A percentile compares a stretch with the other conserved stretches of the same genome.
phyloP scores from a whole-genome alignment of 2,888 invertebrate species.

The Phengaris alcon region DNA sequence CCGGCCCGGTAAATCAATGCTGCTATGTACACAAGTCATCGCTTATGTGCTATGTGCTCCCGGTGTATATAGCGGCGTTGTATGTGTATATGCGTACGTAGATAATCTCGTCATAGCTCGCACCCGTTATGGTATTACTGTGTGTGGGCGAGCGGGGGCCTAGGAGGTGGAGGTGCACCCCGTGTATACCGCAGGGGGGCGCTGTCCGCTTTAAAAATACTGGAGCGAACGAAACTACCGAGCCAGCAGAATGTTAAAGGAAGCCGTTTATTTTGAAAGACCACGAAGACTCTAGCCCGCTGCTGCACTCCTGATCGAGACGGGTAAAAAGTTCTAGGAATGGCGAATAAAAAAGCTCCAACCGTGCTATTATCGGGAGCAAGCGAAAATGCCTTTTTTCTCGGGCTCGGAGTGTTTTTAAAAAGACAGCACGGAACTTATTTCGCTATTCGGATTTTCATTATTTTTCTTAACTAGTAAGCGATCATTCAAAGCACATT shows the following conservation, averaged over 20 bases:
- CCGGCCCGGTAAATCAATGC: conserved; percentile 74
- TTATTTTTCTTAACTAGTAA: conserved; percentile 26
- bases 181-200: conserved; percentile 67
- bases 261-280: conserved; percentile 73
- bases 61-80: conserved; percentile 65
- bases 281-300: conserved; percentile 50
- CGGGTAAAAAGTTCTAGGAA: conserved; percentile 57
- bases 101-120: conserved; percentile 79
- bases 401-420: conserved; percentile 44
- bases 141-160: conserved; percentile 55
- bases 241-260: conserved; percentile 65
- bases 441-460: conserved; percentile 40
- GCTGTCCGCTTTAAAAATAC: conserved; percentile 78
- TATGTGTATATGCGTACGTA: conserved; percentile 70
- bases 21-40: conserved; percentile 69
- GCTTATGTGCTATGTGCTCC: conserved; percentile 65
- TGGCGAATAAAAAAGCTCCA: conserved; percentile 51
- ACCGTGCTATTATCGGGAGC: conserved; percentile 53
- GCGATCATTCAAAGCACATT: conserved; percentile 21
- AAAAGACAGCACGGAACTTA: conserved; percentile 45
- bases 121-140: conserved; percentile 79
- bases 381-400: conserved; percentile 55
- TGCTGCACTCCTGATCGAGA: conserved; percentile 51
- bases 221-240: conserved; percentile 65
- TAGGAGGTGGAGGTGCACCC: conserved; percentile 44